Evolutionary conservation across 2,113 vertebrate genomes (phyloP).

Genomic region (Spea bombifrons): DNA sequence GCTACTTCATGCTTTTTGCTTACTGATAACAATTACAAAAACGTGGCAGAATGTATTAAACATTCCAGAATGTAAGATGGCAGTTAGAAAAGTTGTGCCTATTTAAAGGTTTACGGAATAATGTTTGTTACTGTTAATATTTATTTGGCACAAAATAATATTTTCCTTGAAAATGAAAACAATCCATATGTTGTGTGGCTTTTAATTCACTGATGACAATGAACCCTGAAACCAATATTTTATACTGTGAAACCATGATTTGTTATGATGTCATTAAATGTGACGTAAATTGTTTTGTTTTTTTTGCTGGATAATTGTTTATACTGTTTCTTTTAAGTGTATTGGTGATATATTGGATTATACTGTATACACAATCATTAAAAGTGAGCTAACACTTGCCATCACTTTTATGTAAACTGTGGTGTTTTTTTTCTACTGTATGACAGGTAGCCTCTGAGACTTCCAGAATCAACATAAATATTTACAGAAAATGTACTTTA

Average conservation of each 20-base stretch:
- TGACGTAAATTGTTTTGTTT: neutral
- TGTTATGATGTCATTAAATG: neutral
- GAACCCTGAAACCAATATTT: conserved; percentile 3
- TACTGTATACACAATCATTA: too few species aligned
- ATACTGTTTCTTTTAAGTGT: too few species aligned
- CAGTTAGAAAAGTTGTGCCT: neutral
- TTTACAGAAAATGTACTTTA: too few species aligned
- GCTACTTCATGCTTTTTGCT: too few species aligned
- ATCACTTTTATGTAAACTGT: too few species aligned
- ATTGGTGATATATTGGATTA: too few species aligned
- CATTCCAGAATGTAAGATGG: neutral
- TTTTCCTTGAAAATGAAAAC: neutral
- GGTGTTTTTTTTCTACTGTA: too few species aligned
- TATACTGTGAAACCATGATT: conserved; percentile 9
- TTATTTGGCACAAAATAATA: conserved; percentile 3
- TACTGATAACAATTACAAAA: neutral
- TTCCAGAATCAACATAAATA: too few species aligned
- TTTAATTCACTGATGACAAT: conserved; percentile 1
- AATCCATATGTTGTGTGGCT: neutral
- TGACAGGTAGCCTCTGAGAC: too few species aligned
- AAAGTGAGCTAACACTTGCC: too few species aligned
- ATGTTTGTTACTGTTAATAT: conserved; percentile 13
- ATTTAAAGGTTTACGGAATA: neutral
- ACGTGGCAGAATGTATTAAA: neutral
- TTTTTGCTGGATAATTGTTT: too few species aligned